A percentile compares a stretch with the other conserved stretches of the same genome.
Conservation (phyloP, 2,888 invertebrate species). For the Pandemis corylana region DNA sequence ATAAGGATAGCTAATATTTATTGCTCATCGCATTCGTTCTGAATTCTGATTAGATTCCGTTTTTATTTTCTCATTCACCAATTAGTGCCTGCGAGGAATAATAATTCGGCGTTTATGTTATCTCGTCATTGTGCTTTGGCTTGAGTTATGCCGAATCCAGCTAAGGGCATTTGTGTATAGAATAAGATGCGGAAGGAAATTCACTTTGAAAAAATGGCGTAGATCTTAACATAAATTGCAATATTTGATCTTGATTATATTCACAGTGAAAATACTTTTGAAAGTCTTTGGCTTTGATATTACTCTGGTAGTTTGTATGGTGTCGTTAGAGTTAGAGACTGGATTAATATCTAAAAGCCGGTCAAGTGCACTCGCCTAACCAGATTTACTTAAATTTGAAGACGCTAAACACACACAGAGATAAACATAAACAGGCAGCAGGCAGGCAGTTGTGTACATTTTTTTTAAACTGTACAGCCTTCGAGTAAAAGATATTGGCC, state of each 20-base stretch:
- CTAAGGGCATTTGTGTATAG: not conserved
- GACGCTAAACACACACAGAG: too few relatives aligned
- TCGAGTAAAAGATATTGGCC: not conserved
- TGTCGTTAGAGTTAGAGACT: too few relatives aligned
- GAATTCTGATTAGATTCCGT: conserved; percentile 38
- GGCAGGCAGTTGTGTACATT: too few relatives aligned
- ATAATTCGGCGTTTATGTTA: conserved; percentile 10
- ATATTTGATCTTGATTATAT: not conserved
- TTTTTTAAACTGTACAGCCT: too few relatives aligned
- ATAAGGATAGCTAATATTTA: conserved; percentile 39
- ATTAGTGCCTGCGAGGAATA: conserved; percentile 31
- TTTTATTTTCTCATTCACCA: conserved; percentile 39
- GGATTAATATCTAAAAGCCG: not conserved
- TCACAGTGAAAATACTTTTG: not conserved
- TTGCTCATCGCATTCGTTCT: conserved; percentile 25
- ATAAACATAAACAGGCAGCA: too few relatives aligned
- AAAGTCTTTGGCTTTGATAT: not conserved
- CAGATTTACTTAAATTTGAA: too few relatives aligned
- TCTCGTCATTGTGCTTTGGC: not conserved
- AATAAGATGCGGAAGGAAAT: not conserved
- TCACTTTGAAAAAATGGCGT: not conserved
- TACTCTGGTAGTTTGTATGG: not conserved
- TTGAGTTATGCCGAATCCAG: not conserved
- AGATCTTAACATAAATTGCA: not conserved
- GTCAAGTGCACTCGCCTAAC: not conserved